phyloP scores from a whole-genome alignment of 2,888 invertebrate genomes.

The Caenorhabditis angaria region DNA sequence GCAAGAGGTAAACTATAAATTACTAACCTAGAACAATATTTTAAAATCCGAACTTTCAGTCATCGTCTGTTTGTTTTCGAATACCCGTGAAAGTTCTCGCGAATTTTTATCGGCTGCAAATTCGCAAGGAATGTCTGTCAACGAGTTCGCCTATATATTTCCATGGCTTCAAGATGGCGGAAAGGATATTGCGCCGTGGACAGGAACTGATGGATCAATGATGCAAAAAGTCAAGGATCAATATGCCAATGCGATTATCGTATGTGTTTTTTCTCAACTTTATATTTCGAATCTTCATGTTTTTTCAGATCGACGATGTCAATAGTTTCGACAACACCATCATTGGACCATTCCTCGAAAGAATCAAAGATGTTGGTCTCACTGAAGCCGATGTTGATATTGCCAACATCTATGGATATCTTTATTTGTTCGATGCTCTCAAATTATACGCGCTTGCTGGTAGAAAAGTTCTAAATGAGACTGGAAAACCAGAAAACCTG shows the following conservation, averaged over 20 bases:
- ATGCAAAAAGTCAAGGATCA: constrained; percentile 69
- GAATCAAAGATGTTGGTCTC: constrained; percentile 53
- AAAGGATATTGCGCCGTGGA: constrained; percentile 70
- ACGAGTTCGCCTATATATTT: constrained; percentile 54
- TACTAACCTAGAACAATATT: not conserved
- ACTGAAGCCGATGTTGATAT: constrained; percentile 54
- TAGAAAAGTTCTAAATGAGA: constrained; percentile 57
- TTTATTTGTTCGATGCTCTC: constrained; percentile 58
- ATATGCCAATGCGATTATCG: constrained; percentile 68
- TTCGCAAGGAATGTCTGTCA: constrained; percentile 43
- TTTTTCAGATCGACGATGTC: constrained; percentile 55
- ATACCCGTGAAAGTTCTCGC: constrained; percentile 49
- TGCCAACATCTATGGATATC: constrained; percentile 58
- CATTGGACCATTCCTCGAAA: constrained; percentile 52
- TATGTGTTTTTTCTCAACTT: constrained; percentile 21
- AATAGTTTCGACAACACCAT: constrained; percentile 60
- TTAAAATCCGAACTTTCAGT: constrained; percentile 45
- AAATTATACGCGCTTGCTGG: constrained; percentile 66
- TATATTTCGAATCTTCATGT: no score
- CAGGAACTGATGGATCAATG: constrained; percentile 68
- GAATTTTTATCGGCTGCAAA: constrained; percentile 56
- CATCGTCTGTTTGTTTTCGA: constrained; percentile 52
- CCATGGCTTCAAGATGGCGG: constrained; percentile 65
- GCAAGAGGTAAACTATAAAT: constrained; percentile 43
- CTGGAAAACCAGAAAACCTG: constrained; percentile 54